Conservation (phyloP, 2,888 invertebrate species). For the Lydus trimaculatus region DNA sequence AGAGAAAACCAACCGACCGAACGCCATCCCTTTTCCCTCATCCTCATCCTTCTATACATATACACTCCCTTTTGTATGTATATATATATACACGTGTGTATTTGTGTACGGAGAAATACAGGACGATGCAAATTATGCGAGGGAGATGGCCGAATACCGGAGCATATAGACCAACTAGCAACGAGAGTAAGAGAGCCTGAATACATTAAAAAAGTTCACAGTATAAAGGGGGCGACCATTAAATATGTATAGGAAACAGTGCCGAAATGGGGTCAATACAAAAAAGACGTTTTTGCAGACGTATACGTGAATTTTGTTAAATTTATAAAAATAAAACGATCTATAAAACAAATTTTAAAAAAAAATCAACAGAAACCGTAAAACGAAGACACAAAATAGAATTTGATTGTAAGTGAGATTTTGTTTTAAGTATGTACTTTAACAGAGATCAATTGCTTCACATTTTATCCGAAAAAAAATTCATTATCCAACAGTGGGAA, state of each 20-base stretch:
- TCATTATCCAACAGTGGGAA: constrained; percentile 52
- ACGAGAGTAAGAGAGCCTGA: constrained; percentile 39
- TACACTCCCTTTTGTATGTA: not conserved
- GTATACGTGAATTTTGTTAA: constrained; percentile 25
- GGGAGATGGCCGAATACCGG: constrained; percentile 29
- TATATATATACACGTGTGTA: not conserved
- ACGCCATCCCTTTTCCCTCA: constrained; percentile 34
- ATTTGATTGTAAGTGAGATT: constrained; percentile 51
- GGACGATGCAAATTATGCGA: constrained; percentile 41
- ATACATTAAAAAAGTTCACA: constrained; percentile 46
- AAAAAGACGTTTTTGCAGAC: constrained; percentile 25
- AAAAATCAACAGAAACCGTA: constrained; percentile 10
- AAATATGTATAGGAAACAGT: constrained; percentile 46
- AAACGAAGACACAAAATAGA: constrained; percentile 48
- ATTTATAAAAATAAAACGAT: constrained; percentile 18
- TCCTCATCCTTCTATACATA: constrained; percentile 49
- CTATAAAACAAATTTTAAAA: constrained; percentile 17
- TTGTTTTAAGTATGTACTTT: constrained; percentile 53
- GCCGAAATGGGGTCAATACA: constrained; percentile 46
- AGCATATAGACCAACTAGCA: constrained; percentile 33
- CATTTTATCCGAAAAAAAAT: constrained; percentile 52
- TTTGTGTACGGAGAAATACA: constrained; percentile 32
- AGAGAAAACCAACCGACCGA: constrained; percentile 18
- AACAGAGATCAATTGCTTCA: constrained; percentile 54
- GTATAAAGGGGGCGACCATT: constrained; percentile 43